Conservation (phyloP, 2,113 vertebrate genomes). For the Phaethornis superciliosus region DNA sequence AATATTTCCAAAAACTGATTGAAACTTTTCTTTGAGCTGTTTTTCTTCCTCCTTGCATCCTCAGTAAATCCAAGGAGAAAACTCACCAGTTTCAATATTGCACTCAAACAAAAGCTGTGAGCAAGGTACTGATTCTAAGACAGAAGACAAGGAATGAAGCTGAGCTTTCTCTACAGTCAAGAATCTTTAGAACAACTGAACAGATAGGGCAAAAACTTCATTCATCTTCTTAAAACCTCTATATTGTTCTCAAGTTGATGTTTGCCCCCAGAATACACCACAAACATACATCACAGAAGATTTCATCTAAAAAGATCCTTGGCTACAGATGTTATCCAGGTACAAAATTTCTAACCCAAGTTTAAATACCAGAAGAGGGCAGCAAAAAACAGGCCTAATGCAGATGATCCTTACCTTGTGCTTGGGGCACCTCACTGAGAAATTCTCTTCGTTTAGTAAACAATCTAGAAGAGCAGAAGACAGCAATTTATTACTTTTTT, state of each 20-base stretch:
- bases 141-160: constrained; percentile 14
- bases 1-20: not conserved
- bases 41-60: not conserved
- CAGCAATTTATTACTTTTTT: constrained; percentile 17
- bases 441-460: constrained; percentile 97
- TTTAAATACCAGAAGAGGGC: not conserved
- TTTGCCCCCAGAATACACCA: not conserved
- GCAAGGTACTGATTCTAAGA: not conserved
- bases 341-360: not conserved
- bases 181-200: not conserved
- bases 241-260: not conserved
- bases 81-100: not conserved
- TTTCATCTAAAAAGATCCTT: not conserved
- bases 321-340: not conserved
- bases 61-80: not conserved
- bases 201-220: not conserved
- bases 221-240: not conserved
- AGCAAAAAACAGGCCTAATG: not conserved
- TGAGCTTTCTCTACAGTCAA: not conserved
- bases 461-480: constrained; percentile 84
- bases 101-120: not conserved
- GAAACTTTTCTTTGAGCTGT: not conserved
- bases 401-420: constrained; percentile 90
- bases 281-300: not conserved
- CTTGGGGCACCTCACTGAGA: constrained; percentile 98